Base-by-base conservation (phyloP, 1,140 invertebrate genomes). In the Chrysopa pallens region DNA sequence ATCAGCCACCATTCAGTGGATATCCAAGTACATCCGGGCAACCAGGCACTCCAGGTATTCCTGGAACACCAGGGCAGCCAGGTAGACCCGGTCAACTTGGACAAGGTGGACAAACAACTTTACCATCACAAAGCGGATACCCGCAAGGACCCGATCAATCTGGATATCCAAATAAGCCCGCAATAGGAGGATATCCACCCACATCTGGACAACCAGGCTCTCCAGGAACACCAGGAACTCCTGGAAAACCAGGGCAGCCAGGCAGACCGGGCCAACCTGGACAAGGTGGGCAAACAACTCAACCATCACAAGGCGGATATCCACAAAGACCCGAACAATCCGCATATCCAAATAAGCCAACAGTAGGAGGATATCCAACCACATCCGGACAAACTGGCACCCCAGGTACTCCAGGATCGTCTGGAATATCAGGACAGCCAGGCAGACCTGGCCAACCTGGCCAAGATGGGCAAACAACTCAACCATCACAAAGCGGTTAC, bases 21-120 rank as follows among this genome's bases (percentile, higher is more conserved):
- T 5, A 41, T 6, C 43, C 44, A 0, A 40, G 46, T 6, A 45
- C 27, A 17, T 23, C 49, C 9, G 66, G 65, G 9, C 66, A 66
- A 53, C 64, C 68, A 47, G 62, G 67, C 37, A 61, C 60, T 57
- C 8, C 69, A 63, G 46, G 51, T 58, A 14, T 58, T 59, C 44
- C 52, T 44, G 42, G 52, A 4, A 13, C 11, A 27, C 43, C 50
- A 50, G 56, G 59, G 46, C 52, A 53, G 45, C 56, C 58, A 9
- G 5, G 5, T 23, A 23, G 17, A 23, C 17, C 17, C 17, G 57
- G 56, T 28, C 46, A 50, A 38, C 57, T 43, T 1, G 40, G 39
- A 4, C 38, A 45, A 7, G 42, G 29, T 0, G 39, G 15, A 1
- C n/a, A n/a, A n/a, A n/a, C n/a, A n/a, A n/a, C n/a, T n/a, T n/a